These are phyloP conservation scores for Oscheius sp. DNA, from an alignment of 1,140 invertebrate species.

Conservation along the genomic window DNA sequence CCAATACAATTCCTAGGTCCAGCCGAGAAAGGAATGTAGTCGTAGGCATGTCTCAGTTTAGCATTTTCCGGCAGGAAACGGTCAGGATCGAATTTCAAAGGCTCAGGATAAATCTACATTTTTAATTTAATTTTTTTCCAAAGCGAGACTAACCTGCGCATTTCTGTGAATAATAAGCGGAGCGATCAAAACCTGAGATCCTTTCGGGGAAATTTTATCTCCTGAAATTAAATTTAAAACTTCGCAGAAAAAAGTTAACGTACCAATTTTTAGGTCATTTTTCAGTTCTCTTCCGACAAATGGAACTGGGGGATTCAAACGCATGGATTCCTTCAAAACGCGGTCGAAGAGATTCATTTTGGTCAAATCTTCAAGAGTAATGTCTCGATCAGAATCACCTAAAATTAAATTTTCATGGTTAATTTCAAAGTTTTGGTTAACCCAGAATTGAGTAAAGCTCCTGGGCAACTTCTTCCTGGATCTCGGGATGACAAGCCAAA, in stretches of 20 bases:
- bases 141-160: neutral
- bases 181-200: constrained; percentile 13
- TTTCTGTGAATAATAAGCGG: constrained; percentile 27
- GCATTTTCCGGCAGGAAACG: constrained; percentile 29
- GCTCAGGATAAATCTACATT: constrained; percentile 8
- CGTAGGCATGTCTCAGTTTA: constrained; percentile 15
- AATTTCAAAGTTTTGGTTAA: constrained; percentile 6
- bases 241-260: neutral
- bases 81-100: constrained; percentile 22
- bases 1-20: constrained; percentile 38
- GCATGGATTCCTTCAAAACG: constrained; percentile 70
- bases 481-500: constrained; percentile 62
- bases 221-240: constrained; percentile 22
- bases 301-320: constrained; percentile 67
- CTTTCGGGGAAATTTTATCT: neutral
- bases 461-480: constrained; percentile 74
- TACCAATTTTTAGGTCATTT: constrained; percentile 67
- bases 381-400: constrained; percentile 71
- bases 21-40: constrained; percentile 34
- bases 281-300: constrained; percentile 73
- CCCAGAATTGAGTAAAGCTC: constrained; percentile 69
- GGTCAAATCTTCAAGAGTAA: constrained; percentile 75
- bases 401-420: neutral
- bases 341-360: constrained; percentile 78
- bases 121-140: neutral